Evolutionary conservation across 1,140 invertebrate species (phyloP).

Genomic region (Sycophila sp.): DNA sequence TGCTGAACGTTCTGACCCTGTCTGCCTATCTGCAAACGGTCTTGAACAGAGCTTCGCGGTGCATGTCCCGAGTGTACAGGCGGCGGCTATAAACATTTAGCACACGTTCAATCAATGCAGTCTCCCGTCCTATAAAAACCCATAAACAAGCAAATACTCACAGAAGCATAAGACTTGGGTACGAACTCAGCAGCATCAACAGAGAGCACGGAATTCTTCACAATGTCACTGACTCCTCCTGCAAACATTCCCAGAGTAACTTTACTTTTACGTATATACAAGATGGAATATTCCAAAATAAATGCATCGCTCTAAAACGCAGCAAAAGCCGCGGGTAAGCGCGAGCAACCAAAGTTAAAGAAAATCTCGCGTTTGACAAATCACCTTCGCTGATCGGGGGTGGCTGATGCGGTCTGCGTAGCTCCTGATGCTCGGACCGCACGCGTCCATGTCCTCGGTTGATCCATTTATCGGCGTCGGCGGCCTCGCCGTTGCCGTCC

Average conservation of each 20-base stretch:
- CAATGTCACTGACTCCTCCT: constrained; percentile 42
- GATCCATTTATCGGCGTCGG: constrained; percentile 31
- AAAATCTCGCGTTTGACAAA: not conserved
- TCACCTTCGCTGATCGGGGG: too few relatives aligned
- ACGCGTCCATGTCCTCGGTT: constrained; percentile 44
- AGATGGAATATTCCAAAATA: not conserved
- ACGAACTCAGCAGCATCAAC: constrained; percentile 54
- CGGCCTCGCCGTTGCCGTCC: constrained; percentile 41
- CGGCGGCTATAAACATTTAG: constrained; percentile 5
- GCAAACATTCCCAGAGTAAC: not conserved
- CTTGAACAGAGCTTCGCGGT: constrained; percentile 41
- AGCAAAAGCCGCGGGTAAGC: not conserved
- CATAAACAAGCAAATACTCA: constrained; percentile 7
- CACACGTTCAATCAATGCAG: not conserved
- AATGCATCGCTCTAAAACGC: not conserved
- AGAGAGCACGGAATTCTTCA: constrained; percentile 51
- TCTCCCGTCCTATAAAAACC: constrained; percentile 4
- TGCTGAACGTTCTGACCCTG: constrained; percentile 31
- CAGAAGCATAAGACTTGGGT: constrained; percentile 43
- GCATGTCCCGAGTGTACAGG: not conserved
- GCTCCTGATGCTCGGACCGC: constrained; percentile 13
- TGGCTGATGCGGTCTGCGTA: constrained; percentile 45
- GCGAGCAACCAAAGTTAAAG: not conserved
- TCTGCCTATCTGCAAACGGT: constrained; percentile 48
- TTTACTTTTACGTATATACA: not conserved